phyloP scores from a whole-genome alignment of 2,113 vertebrate species.

The Acanthisitta chloris region DNA sequence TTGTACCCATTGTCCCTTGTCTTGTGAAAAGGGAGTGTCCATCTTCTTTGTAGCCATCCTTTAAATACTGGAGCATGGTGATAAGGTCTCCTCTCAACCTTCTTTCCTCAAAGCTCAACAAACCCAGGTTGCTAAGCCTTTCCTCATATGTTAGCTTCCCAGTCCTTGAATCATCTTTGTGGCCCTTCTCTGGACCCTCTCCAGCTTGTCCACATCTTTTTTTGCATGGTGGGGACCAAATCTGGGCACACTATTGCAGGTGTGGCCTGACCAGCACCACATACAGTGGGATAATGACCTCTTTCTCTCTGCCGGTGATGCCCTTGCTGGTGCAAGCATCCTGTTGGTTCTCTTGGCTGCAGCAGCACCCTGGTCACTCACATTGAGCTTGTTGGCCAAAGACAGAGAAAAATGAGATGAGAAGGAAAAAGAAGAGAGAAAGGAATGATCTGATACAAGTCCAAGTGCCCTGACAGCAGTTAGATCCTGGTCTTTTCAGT shows the following conservation, averaged over 20 bases:
- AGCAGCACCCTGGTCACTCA: background rate
- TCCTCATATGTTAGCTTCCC: background rate
- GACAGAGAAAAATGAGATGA: background rate
- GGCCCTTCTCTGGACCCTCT: background rate
- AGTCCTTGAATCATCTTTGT: background rate
- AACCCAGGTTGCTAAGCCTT: background rate
- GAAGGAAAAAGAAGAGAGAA: background rate
- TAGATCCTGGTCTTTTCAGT: background rate
- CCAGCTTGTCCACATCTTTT: background rate
- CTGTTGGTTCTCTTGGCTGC: background rate
- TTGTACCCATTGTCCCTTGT: background rate
- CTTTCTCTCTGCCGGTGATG: background rate
- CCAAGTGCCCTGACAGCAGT: background rate
- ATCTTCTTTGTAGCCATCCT: background rate
- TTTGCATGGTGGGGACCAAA: background rate
- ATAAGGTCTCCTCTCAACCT: background rate
- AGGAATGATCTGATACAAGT: background rate
- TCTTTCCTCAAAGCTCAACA: accelerated
- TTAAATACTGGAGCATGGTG: background rate
- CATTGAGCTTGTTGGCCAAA: background rate
- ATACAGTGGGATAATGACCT: background rate
- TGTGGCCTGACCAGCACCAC: background rate
- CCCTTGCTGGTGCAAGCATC: background rate
- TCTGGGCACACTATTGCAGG: background rate
- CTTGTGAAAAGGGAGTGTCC: background rate